Evolutionary conservation across 2,797 vertebrate genomes (phyloP).

Genomic region (Holocentrus rufus): DNA sequence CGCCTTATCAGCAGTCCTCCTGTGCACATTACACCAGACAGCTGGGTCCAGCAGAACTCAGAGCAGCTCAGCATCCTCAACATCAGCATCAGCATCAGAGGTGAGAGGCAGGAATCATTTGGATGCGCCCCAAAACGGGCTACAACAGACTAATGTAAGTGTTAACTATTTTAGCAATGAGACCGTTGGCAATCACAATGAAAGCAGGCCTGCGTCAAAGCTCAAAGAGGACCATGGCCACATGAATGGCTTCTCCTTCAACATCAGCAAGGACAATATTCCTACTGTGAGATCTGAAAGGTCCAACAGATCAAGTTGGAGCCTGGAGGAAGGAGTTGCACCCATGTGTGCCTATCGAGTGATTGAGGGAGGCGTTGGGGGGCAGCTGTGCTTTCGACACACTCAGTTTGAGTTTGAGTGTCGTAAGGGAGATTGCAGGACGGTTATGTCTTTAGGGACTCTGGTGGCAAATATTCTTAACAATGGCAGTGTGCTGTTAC

Average conservation of each 20-base stretch:
- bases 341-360: constrained; percentile 90
- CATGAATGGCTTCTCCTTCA: constrained; percentile 34
- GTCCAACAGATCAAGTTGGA: constrained; percentile 45
- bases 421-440: constrained; percentile 80
- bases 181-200: constrained; percentile 35
- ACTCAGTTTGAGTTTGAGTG: constrained; percentile 85
- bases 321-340: constrained; percentile 48
- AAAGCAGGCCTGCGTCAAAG: constrained; percentile 53
- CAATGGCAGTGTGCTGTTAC: constrained; percentile 93
- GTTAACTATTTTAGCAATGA: constrained; percentile 36
- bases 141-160: constrained; percentile 41
- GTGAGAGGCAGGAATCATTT: constrained; percentile 42
- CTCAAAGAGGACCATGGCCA: constrained; percentile 41
- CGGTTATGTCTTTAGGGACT: constrained; percentile 79
- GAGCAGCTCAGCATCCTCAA: constrained; percentile 44
- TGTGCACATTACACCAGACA: constrained; percentile 68
- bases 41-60: constrained; percentile 49
- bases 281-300: constrained; percentile 54
- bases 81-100: constrained; percentile 41
- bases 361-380: constrained; percentile 77
- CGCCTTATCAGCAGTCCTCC: constrained; percentile 72
- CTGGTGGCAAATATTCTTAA: constrained; percentile 89
- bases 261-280: constrained; percentile 53
- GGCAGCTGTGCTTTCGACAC: constrained; percentile 88
- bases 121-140: constrained; percentile 38